Evolutionary conservation across 2,888 invertebrate genomes (phyloP), one percentile per base, ranked within the genome.

Genomic region (Acronicta psi): DNA sequence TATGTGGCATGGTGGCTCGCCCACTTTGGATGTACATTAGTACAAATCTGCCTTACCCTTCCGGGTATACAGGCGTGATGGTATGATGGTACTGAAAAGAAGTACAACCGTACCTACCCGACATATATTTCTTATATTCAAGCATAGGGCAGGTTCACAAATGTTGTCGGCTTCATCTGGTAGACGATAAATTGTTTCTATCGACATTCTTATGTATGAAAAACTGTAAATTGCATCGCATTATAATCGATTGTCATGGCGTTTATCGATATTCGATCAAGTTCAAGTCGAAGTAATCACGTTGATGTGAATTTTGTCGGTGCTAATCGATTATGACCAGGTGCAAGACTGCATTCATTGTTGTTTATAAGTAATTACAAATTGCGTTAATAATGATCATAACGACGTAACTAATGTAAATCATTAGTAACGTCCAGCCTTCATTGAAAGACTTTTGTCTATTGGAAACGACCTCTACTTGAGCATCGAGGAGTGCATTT

Each of bases 211-310:
- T 55, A 34, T 45, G n/a, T 34, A 34, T 34, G 34, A 34, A 34
- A 53, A 61, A 65, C 55, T 62, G 59, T 65, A 59, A 64, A 50
- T 54, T 62, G 69, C 69, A 75, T 60, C 58, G 42, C 45, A 23
- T 17, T 34, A 4, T 58, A 74, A 69, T 75, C 42, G 31, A 66
- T 73, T 62, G 45, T 47, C 50, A 62, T 59, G 66, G 59, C 58
- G 56, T 59, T 73, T 70, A 66, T 62, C 46, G 59, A 64, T 66
- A 64, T 67, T 63, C 45, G 60, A 75, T 73, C 62, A 71, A 75
- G 61, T 75, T 66, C 67, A 69, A 69, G 62, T 59, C 37, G 45
- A 70, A 67, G 62, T 70, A 70, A 73, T 74, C 66, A 62, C 38
- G 69, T 60, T 69, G 59, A 69, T 69, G 60, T 46, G 54, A 57